These are phyloP conservation scores for Gerris buenoi DNA, from an alignment of 1,140 invertebrate species.

Conservation along the genomic window DNA sequence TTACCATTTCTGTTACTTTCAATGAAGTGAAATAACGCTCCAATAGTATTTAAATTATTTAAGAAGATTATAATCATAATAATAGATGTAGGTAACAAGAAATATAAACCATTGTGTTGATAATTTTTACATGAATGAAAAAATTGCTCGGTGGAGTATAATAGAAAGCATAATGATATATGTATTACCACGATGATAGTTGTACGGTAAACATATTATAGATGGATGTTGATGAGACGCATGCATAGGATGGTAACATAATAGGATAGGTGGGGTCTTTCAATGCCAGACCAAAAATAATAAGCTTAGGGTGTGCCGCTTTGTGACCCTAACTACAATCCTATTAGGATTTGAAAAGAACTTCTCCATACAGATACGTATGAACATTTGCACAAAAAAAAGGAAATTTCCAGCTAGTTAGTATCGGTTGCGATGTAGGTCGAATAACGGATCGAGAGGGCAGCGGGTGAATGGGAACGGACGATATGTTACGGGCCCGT, in stretches of 20 bases:
- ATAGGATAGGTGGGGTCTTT: not conserved
- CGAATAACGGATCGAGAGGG: not conserved
- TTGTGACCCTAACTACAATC: not conserved
- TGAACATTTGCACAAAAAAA: too few relatives aligned
- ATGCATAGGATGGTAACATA: not conserved
- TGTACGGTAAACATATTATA: not conserved
- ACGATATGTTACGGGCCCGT: too few relatives aligned
- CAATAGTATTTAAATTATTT: too few relatives aligned
- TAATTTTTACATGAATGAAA: too few relatives aligned
- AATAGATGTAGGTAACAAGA: too few relatives aligned
- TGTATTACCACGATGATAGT: not conserved
- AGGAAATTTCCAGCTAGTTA: not conserved
- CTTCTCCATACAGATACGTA: not conserved
- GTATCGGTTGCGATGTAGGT: not conserved
- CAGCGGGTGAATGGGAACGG: not conserved
- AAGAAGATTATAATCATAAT: too few relatives aligned
- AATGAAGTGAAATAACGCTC: too few relatives aligned
- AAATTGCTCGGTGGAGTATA: too few relatives aligned
- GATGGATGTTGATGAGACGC: not conserved
- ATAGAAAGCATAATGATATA: too few relatives aligned
- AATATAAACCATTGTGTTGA: too few relatives aligned
- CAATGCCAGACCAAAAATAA: not conserved
- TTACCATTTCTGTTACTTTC: too few relatives aligned
- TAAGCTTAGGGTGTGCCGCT: not conserved
- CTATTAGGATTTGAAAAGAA: not conserved